Conservation (phyloP, 2,797 vertebrate genomes). For the Adelosebastes latens region DNA sequence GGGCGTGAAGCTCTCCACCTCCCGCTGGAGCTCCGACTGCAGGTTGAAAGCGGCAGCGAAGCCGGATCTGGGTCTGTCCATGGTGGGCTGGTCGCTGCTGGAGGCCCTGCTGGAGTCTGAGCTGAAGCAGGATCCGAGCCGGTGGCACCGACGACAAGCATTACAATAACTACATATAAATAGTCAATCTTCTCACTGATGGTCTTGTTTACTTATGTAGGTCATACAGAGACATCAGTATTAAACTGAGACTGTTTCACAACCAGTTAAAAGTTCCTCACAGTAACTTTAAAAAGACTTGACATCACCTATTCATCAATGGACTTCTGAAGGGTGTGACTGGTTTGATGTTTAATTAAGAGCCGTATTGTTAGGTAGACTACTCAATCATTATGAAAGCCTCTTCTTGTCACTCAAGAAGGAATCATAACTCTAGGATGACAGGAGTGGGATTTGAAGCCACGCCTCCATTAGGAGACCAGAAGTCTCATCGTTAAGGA, state of each 20-base stretch:
- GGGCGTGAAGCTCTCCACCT: too few species aligned
- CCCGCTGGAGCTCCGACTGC: too few species aligned
- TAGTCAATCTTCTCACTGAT: background rate
- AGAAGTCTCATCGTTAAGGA: background rate
- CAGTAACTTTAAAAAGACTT: background rate
- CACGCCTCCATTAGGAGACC: background rate
- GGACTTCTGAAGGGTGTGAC: background rate
- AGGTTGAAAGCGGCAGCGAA: too few species aligned
- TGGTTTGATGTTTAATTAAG: slow-evolving; percentile 2
- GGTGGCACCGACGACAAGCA: too few species aligned
- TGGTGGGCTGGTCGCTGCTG: too few species aligned
- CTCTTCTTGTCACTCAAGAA: background rate
- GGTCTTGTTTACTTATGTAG: background rate
- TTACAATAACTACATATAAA: background rate
- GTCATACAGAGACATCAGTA: background rate
- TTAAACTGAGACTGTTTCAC: background rate
- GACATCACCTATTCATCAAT: background rate
- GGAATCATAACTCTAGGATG: background rate
- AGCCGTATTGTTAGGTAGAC: background rate
- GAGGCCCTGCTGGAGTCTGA: too few species aligned
- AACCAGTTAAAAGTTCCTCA: background rate
- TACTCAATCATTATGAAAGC: background rate
- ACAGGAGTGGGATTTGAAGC: slow-evolving; percentile 2
- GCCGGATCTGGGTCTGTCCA: too few species aligned
- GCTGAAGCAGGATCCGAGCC: too few species aligned